phyloP scores from a whole-genome alignment of 2,113 vertebrate genomes.

The Axis porcinus region DNA sequence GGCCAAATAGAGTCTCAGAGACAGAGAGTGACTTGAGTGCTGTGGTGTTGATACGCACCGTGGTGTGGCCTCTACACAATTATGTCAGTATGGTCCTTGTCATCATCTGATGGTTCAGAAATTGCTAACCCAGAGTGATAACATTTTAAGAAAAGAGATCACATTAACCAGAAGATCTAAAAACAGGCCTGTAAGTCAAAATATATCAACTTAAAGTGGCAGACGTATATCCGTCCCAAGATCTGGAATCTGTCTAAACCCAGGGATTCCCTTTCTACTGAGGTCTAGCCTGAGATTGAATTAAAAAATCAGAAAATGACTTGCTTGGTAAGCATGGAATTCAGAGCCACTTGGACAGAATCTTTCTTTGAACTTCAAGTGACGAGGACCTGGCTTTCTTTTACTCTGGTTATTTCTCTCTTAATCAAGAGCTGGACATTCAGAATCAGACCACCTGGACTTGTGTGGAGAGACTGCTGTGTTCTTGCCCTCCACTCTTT shows the following conservation, averaged over 20 bases:
- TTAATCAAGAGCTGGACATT: not conserved
- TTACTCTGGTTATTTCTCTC: not conserved
- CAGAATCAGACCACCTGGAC: not conserved
- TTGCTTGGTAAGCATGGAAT: not conserved
- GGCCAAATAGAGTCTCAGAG: not conserved
- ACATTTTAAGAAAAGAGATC: conserved; percentile 35
- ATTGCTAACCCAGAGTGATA: not conserved
- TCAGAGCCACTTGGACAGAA: not conserved
- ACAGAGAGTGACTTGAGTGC: too few species aligned
- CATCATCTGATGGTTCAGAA: not conserved
- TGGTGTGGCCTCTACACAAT: not conserved
- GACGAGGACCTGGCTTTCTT: not conserved
- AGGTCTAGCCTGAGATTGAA: not conserved
- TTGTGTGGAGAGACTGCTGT: not conserved
- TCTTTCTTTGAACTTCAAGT: not conserved
- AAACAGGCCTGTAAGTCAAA: not conserved
- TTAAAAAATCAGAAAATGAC: not conserved
- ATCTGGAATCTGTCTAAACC: conserved; percentile 9
- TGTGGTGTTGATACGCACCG: not conserved
- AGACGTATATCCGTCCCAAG: not conserved
- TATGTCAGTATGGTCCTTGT: not conserved
- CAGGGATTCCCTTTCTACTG: not conserved
- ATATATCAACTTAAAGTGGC: not conserved
- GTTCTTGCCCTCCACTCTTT: not conserved
- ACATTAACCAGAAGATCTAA: not conserved